Conservation (phyloP, 2,888 invertebrate genomes). For the Perithous albicinctus region DNA sequence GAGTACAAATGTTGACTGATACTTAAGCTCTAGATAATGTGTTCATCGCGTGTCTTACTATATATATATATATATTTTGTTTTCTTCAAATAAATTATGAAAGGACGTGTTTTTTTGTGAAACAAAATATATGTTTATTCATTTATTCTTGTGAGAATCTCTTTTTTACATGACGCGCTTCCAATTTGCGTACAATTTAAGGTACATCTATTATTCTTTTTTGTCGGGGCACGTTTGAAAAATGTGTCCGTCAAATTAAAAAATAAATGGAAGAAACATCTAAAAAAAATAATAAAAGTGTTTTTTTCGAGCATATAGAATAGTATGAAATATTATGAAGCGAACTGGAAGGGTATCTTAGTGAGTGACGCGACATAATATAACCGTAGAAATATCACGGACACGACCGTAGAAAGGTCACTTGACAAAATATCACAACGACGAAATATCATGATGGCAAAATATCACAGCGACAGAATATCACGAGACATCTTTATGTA, state of each 20-base stretch:
- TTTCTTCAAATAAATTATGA: not conserved
- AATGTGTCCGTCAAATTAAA: not conserved
- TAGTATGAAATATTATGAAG: too few species aligned
- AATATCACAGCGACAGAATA: too few species aligned
- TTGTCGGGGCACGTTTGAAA: not conserved
- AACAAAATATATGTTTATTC: constrained; percentile 59
- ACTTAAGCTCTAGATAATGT: not conserved
- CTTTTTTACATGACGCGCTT: constrained; percentile 40
- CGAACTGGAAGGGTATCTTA: too few species aligned
- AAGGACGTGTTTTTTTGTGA: constrained; percentile 8
- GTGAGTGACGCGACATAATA: too few species aligned
- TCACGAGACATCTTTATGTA: too few species aligned
- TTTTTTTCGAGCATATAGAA: too few species aligned
- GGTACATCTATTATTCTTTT: constrained; percentile 19
- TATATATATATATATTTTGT: not conserved
- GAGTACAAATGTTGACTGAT: not conserved
- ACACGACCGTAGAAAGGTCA: too few species aligned
- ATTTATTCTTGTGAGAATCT: constrained; percentile 37
- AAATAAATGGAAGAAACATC: too few species aligned
- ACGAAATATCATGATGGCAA: too few species aligned
- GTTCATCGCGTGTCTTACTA: not conserved
- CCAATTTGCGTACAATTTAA: constrained; percentile 19
- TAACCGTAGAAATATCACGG: too few species aligned
- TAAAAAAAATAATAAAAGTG: too few species aligned
- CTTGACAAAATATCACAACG: too few species aligned